These are phyloP conservation scores for Acanthosepion lycidas DNA, from an alignment of 2,888 invertebrate species.

Conservation along the genomic window DNA sequence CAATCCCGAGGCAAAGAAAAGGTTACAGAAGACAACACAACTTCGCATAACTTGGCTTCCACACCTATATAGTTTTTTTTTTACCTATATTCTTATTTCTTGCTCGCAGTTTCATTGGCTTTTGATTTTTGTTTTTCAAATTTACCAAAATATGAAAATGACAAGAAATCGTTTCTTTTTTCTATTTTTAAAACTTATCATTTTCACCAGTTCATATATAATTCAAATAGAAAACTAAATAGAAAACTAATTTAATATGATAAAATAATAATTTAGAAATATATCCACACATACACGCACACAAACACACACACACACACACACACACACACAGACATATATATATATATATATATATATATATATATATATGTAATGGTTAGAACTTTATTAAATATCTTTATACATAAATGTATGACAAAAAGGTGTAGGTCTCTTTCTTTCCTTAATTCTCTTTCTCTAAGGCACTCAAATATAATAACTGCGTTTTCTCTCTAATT, in stretches of 20 bases:
- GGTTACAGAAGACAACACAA: not conserved
- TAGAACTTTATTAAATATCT: not conserved
- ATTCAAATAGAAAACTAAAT: too few relatives aligned
- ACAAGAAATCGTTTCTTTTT: not conserved
- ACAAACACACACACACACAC: not conserved
- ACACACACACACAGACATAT: not conserved
- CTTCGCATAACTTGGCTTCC: not conserved
- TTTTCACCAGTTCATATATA: too few relatives aligned
- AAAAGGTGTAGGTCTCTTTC: too few relatives aligned
- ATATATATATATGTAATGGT: not conserved
- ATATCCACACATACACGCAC: not conserved
- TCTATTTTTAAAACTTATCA: too few relatives aligned
- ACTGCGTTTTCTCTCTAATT: too few relatives aligned
- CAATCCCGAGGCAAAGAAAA: not conserved
- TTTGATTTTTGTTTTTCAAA: not conserved
- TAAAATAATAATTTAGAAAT: not conserved
- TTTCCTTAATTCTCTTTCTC: too few relatives aligned
- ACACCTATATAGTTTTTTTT: not conserved
- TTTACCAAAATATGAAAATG: not conserved
- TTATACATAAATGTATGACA: too few relatives aligned
- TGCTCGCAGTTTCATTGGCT: not conserved
- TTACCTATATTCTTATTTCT: not conserved
- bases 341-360: slow-evolving; percentile 13
- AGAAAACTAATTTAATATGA: too few relatives aligned
- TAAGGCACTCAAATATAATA: too few relatives aligned